Conservation (phyloP, 2,113 vertebrate genomes). For the Xenopus borealis region DNA sequence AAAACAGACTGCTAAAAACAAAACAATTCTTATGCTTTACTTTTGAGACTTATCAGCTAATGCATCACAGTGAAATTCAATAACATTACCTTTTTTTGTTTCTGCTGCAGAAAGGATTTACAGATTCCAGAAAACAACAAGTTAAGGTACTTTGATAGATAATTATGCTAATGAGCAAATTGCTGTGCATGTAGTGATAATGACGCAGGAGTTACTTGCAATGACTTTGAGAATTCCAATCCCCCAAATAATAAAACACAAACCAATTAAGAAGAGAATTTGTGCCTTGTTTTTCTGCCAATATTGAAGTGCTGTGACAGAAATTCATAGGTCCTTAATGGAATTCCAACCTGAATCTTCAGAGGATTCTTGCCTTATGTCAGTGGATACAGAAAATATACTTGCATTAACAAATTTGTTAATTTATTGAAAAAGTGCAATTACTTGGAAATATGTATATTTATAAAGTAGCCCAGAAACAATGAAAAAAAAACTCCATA, state of each 20-base stretch:
- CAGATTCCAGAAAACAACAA: not conserved
- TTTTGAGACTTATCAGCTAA: too few species aligned
- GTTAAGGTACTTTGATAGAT: not conserved
- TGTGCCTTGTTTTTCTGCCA: constrained; percentile 28
- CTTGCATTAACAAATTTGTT: not conserved
- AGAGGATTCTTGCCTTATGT: constrained; percentile 18
- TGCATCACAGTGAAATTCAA: too few species aligned
- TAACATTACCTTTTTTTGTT: too few species aligned
- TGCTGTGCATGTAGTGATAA: not conserved
- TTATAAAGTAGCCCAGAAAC: too few species aligned
- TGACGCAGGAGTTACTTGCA: constrained; percentile 20
- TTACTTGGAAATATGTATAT: too few species aligned
- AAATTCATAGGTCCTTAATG: constrained; percentile 30
- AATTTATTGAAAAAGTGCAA: not conserved
- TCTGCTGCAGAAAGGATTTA: too few species aligned
- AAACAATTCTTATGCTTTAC: too few species aligned
- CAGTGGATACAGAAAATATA: constrained; percentile 11
- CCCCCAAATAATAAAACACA: constrained; percentile 37
- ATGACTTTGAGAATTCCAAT: constrained; percentile 16
- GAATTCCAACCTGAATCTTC: constrained; percentile 21
- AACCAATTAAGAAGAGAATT: constrained; percentile 36
- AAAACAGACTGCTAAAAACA: too few species aligned
- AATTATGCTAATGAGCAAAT: constrained; percentile 14
- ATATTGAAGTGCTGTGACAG: constrained; percentile 33
- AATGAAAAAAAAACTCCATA: too few species aligned